Percentiles rank a stretch among this genome's conserved stretches.
These are phyloP conservation scores for Sylvietta virens DNA, from an alignment of 2,113 vertebrate species.

Conservation along the genomic window DNA sequence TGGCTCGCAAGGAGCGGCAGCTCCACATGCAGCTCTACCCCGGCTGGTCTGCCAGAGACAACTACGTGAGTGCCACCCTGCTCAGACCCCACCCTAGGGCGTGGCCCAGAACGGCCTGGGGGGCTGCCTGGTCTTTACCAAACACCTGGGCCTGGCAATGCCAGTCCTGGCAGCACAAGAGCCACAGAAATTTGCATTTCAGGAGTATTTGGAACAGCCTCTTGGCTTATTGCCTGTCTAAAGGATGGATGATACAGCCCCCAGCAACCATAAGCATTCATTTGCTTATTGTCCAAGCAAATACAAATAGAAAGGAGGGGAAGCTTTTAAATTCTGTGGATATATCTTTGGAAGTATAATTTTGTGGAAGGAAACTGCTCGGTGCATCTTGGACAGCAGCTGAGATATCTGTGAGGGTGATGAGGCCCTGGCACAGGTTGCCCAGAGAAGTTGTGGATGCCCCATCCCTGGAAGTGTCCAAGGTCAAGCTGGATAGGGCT, in stretches of 20 bases:
- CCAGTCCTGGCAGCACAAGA: rapidly evolving
- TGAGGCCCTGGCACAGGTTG: not conserved
- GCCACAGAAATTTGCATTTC: not conserved
- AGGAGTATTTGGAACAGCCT: not conserved
- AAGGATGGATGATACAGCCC: not conserved
- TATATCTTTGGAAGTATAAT: not conserved
- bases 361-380: not conserved
- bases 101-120: rapidly evolving
- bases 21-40: slow-evolving; percentile 99
- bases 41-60: slow-evolving; percentile 97
- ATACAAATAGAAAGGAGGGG: not conserved
- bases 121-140: not conserved
- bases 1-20: slow-evolving; percentile 96
- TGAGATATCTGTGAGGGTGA: not conserved
- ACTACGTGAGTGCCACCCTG: slow-evolving; percentile 85
- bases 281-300: not conserved
- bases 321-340: not conserved
- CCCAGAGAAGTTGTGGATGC: not conserved
- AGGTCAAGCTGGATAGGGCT: not conserved
- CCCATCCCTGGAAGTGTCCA: not conserved
- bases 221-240: not conserved
- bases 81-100: not conserved
- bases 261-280: not conserved
- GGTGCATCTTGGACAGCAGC: not conserved
- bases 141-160: not conserved